phyloP scores from a whole-genome alignment of 1,140 invertebrate species.

The Aphis craccivora region DNA sequence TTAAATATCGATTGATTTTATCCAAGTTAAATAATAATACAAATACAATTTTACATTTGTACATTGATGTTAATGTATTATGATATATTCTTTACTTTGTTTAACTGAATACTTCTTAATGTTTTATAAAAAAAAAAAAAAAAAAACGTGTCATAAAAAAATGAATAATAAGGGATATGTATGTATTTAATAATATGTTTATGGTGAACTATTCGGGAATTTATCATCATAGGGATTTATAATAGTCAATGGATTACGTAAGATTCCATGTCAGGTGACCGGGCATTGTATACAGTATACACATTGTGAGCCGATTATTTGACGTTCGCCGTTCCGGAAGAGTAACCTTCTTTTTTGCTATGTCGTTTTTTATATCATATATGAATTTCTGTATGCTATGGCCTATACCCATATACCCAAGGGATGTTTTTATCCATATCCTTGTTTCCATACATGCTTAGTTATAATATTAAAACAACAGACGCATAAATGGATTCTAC shows the following conservation, averaged over 20 bases:
- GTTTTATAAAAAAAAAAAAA: no score
- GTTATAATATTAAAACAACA: constrained; percentile 41
- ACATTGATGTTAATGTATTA: no score
- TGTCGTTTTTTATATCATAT: neutral
- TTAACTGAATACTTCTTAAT: no score
- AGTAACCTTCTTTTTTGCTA: neutral
- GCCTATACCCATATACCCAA: neutral
- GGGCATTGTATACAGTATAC: neutral
- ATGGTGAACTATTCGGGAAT: neutral
- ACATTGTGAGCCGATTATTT: constrained; percentile 18
- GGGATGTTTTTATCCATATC: constrained; percentile 17
- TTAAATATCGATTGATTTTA: neutral
- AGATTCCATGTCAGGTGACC: constrained; percentile 39
- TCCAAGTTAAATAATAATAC: no score
- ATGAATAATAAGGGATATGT: no score
- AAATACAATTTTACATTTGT: no score
- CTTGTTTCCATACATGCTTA: neutral
- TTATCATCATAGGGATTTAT: neutral
- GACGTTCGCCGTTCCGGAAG: constrained; percentile 42
- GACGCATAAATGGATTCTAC: neutral
- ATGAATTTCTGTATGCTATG: neutral
- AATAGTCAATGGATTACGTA: constrained; percentile 8
- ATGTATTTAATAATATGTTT: no score
- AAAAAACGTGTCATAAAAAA: no score
- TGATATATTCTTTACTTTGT: no score